A percentile compares a stretch with the other conserved stretches of the same genome.
Conservation (phyloP, 1,140 invertebrate genomes). For the Araneus ventricosus region DNA sequence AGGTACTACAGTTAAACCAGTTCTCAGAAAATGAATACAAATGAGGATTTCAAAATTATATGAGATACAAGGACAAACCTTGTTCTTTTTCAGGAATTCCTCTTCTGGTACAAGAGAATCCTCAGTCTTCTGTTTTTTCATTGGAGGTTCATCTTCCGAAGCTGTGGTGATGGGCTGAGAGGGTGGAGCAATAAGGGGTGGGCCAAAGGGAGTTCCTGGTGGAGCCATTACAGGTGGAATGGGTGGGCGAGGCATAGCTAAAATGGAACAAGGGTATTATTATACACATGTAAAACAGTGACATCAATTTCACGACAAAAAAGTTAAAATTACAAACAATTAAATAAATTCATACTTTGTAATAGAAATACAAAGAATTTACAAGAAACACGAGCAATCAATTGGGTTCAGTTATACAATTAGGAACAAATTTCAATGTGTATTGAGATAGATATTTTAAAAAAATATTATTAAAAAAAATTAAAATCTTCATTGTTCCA, state of each 20-base stretch:
- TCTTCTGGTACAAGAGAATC: slow-evolving; percentile 94
- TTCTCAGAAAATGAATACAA: too few relatives aligned
- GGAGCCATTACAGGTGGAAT: slow-evolving; percentile 77
- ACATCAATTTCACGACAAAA: too few relatives aligned
- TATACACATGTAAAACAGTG: neutral
- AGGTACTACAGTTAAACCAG: too few relatives aligned
- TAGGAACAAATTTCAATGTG: too few relatives aligned
- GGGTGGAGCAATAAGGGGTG: slow-evolving; percentile 76
- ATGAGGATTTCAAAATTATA: too few relatives aligned
- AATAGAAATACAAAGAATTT: too few relatives aligned
- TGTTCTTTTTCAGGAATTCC: slow-evolving; percentile 87
- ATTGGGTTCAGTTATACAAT: too few relatives aligned
- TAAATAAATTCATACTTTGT: too few relatives aligned
- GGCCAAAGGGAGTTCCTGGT: slow-evolving; percentile 77
- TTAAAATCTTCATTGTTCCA: too few relatives aligned
- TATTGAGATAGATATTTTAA: too few relatives aligned
- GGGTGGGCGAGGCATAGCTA: slow-evolving; percentile 78
- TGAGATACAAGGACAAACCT: slow-evolving; percentile 77
- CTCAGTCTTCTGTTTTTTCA: slow-evolving; percentile 94
- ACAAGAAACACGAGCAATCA: too few relatives aligned
- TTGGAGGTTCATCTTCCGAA: slow-evolving; percentile 84
- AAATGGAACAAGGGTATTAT: neutral
- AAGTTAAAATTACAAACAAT: neutral
- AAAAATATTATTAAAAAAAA: too few relatives aligned
- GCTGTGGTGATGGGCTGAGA: slow-evolving; percentile 75